phyloP scores from a whole-genome alignment of 2,888 invertebrate genomes.

The Trachelus stipa region DNA sequence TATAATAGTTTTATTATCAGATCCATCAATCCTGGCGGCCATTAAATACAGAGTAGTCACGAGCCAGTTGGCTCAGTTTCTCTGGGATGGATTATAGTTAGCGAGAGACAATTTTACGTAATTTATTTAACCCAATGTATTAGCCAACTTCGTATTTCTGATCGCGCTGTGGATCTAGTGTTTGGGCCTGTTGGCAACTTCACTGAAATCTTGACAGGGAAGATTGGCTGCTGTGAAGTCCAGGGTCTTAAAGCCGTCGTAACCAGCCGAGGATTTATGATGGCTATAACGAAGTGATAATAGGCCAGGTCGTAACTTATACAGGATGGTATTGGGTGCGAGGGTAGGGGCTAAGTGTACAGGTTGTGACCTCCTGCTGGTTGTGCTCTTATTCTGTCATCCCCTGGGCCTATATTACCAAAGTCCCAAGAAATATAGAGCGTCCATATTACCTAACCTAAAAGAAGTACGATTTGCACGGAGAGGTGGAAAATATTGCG shows the following conservation, averaged over 20 bases:
- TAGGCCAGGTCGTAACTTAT: constrained; percentile 57
- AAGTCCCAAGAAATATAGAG: constrained; percentile 33
- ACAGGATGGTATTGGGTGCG: constrained; percentile 40
- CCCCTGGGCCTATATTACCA: constrained; percentile 37
- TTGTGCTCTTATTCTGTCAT: constrained; percentile 54
- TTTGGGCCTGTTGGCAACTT: background rate
- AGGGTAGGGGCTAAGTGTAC: constrained; percentile 47
- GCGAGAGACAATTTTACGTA: background rate
- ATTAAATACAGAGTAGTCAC: background rate
- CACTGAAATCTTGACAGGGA: background rate
- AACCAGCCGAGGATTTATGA: constrained; percentile 59
- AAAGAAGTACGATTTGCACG: constrained; percentile 20
- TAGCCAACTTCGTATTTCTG: background rate
- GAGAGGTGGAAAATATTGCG: constrained; percentile 22
- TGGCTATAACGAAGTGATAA: constrained; percentile 63
- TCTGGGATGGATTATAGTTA: background rate
- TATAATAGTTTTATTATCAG: background rate
- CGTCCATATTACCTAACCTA: constrained; percentile 23
- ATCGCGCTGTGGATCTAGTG: background rate
- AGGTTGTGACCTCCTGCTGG: constrained; percentile 52
- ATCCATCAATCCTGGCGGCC: background rate
- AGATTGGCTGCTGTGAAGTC: background rate
- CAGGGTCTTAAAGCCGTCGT: constrained; percentile 30
- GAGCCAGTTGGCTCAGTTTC: background rate
- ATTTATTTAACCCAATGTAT: background rate